Evolutionary conservation across 2,888 invertebrate genomes (phyloP).

Genomic region (Aelia acuminata): DNA sequence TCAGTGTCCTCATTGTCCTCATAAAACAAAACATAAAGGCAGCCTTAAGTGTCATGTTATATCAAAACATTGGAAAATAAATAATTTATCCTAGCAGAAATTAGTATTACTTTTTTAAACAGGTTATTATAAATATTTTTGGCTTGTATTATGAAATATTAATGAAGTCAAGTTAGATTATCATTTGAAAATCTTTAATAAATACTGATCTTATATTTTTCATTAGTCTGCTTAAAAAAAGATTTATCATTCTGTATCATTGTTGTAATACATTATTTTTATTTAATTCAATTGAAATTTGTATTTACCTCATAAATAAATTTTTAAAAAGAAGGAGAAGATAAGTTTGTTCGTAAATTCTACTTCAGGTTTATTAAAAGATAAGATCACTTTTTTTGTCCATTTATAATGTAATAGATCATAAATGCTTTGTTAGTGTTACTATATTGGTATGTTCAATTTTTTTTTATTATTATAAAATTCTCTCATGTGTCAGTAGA

Average conservation of each 20-base stretch:
- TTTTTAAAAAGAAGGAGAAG: too few relatives aligned
- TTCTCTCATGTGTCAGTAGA: too few relatives aligned
- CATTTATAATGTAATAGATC: too few relatives aligned
- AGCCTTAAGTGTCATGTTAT: slow-evolving; percentile 66
- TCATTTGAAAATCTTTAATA: background rate
- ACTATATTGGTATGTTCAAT: too few relatives aligned
- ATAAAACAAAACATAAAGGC: slow-evolving; percentile 70
- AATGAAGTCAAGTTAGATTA: background rate
- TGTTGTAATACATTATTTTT: background rate
- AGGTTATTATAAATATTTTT: background rate
- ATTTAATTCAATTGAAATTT: background rate
- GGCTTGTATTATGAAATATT: background rate
- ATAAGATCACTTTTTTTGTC: too few relatives aligned
- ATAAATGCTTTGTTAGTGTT: background rate
- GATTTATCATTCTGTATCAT: background rate
- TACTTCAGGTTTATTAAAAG: too few relatives aligned
- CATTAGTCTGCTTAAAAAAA: background rate
- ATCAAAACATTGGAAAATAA: slow-evolving; percentile 52
- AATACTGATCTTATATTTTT: background rate
- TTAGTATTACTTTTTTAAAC: background rate
- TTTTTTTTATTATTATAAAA: too few relatives aligned
- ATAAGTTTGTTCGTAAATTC: too few relatives aligned
- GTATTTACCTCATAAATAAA: too few relatives aligned
- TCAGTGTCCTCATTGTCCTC: slow-evolving; percentile 70
- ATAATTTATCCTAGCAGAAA: background rate